Percentiles rank a stretch among this genome's conserved stretches.
These are phyloP conservation scores for Aplysina aerophoba DNA, from an alignment of 37 sponge, comb jelly and placozoan species.

Conservation along the genomic window DNA sequence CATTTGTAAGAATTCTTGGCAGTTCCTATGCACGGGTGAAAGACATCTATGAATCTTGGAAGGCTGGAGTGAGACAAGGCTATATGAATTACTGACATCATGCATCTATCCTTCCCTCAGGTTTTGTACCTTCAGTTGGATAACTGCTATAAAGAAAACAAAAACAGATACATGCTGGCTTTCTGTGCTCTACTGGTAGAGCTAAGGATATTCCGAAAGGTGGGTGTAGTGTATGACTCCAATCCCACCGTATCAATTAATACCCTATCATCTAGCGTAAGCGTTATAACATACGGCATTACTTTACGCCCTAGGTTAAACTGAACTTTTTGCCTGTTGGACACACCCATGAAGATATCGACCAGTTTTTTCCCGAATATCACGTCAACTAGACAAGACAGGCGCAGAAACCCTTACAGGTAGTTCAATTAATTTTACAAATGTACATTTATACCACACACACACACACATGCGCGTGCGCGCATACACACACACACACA, in stretches of 20 bases:
- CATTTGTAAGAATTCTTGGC: neutral
- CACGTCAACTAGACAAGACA: constrained; percentile 10
- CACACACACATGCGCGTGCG: too few relatives aligned
- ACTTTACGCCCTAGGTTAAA: too few relatives aligned
- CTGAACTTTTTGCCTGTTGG: constrained; percentile 18
- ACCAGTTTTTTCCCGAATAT: constrained; percentile 40
- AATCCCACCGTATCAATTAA: too few relatives aligned
- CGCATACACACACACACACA: too few relatives aligned
- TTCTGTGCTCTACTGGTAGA: constrained; percentile 24
- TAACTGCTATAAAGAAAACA: constrained; percentile 45
- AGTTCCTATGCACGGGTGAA: neutral
- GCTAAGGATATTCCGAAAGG: constrained; percentile 26
- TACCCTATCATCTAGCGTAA: too few relatives aligned
- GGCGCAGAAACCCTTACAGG: constrained; percentile 25
- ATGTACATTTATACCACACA: too few relatives aligned
- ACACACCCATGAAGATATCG: constrained; percentile 37
- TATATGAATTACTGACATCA: too few relatives aligned
- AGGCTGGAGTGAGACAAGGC: neutral
- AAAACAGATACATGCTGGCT: constrained; percentile 21
- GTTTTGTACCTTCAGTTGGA: constrained; percentile 50
- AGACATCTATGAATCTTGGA: neutral
- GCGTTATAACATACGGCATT: too few relatives aligned
- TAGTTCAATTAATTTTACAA: too few relatives aligned
- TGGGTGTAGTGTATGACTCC: neutral
- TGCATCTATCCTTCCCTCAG: neutral